Conservation (phyloP, 2,113 vertebrate genomes). For the Oriolus oriolus region DNA sequence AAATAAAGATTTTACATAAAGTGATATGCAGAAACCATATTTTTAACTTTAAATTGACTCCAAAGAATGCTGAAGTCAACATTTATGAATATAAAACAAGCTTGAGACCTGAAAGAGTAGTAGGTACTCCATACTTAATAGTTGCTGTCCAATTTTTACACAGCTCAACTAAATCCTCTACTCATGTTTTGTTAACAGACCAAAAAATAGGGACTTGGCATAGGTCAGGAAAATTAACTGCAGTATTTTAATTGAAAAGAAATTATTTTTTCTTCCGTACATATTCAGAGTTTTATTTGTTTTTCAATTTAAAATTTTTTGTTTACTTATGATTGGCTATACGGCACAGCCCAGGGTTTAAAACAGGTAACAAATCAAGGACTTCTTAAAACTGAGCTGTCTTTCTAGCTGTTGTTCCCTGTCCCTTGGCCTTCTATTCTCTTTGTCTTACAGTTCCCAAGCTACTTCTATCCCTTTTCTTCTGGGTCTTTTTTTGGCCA, state of each 20-base stretch:
- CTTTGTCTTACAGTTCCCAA: not conserved
- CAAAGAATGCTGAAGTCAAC: not conserved
- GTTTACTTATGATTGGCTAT: not conserved
- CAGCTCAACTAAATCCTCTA: not conserved
- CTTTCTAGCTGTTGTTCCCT: not conserved
- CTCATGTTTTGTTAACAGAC: not conserved
- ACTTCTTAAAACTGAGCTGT: not conserved
- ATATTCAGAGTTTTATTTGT: not conserved
- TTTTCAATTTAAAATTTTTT: not conserved
- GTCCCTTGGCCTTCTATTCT: rapidly evolving
- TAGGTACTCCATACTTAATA: not conserved
- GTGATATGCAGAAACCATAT: not conserved
- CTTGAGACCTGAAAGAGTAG: not conserved
- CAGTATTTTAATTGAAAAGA: not conserved
- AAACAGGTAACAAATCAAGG: not conserved
- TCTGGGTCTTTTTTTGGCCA: not conserved
- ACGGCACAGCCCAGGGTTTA: not conserved
- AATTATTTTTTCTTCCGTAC: not conserved
- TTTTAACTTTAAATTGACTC: not conserved
- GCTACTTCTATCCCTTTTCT: not conserved
- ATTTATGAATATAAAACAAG: not conserved
- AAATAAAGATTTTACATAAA: not conserved
- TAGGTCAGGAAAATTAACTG: not conserved
- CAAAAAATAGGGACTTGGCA: not conserved
- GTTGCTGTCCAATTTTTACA: not conserved